Conservation (phyloP, 2,113 vertebrate genomes). For the Ochotona princeps region DNA sequence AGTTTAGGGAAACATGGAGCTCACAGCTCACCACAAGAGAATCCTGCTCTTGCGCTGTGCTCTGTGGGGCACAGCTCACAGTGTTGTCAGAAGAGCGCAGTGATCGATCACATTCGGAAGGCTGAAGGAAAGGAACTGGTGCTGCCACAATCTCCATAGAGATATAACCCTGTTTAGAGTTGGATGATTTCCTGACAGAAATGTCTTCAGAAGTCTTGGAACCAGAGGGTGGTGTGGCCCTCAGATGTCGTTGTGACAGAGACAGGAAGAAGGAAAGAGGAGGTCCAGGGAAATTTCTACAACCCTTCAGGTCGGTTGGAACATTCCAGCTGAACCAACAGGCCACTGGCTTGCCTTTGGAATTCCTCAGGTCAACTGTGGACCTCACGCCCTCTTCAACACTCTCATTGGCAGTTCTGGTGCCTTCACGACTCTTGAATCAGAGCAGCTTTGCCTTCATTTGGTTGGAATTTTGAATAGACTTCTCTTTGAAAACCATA, state of each 20-base stretch:
- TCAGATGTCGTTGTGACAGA: not conserved
- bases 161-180: not conserved
- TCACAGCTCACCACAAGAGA: too few species aligned
- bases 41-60: not conserved
- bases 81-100: not conserved
- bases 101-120: not conserved
- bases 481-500: conserved; percentile 12
- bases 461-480: not conserved
- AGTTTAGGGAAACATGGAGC: not conserved
- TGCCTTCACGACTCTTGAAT: not conserved
- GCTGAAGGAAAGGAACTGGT: too few species aligned
- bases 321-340: not conserved
- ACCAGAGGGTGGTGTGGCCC: not conserved
- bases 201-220: not conserved
- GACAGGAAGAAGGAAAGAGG: not conserved
- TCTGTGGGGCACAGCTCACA: too few species aligned
- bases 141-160: too few species aligned
- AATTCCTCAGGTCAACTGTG: not conserved
- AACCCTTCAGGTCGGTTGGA: not conserved
- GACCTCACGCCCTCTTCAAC: not conserved
- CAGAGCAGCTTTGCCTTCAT: not conserved
- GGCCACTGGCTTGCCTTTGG: not conserved
- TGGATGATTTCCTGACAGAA: not conserved
- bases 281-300: not conserved
- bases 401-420: not conserved